Percentiles rank a stretch among this genome's conserved stretches.
phyloP scores from a whole-genome alignment of 2,113 vertebrate genomes.

The Glaucomys volans region DNA sequence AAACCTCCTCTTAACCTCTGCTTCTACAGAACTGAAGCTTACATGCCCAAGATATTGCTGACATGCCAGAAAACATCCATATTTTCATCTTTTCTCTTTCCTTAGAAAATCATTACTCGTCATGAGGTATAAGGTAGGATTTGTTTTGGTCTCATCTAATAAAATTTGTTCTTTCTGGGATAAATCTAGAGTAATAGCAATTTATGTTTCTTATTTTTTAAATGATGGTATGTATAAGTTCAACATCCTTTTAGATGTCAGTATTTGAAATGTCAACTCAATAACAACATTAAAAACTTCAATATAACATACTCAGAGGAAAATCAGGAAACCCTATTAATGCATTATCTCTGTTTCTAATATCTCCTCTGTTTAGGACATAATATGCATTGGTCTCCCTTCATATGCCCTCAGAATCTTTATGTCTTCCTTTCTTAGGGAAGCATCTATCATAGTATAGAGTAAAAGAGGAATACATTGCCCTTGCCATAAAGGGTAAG shows the following conservation, averaged over 20 bases:
- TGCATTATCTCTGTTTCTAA: background rate
- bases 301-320: background rate
- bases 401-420: background rate
- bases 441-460: background rate
- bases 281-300: background rate
- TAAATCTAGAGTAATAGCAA: background rate
- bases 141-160: background rate
- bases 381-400: background rate
- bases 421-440: background rate
- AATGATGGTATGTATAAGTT: background rate
- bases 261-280: background rate
- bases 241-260: background rate
- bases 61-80: background rate
- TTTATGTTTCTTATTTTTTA: background rate
- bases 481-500: background rate
- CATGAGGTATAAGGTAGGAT: background rate
- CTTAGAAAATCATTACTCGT: background rate
- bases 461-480: background rate
- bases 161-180: background rate
- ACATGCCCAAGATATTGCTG: background rate
- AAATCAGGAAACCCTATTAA: background rate
- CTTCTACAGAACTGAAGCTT: background rate
- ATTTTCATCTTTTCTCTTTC: background rate
- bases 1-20: background rate
- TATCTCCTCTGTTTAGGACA: background rate